Evolutionary conservation across 2,797 vertebrate genomes (phyloP), one percentile per base, ranked within the genome.

Genomic region (Cichlasoma orientale): DNA sequence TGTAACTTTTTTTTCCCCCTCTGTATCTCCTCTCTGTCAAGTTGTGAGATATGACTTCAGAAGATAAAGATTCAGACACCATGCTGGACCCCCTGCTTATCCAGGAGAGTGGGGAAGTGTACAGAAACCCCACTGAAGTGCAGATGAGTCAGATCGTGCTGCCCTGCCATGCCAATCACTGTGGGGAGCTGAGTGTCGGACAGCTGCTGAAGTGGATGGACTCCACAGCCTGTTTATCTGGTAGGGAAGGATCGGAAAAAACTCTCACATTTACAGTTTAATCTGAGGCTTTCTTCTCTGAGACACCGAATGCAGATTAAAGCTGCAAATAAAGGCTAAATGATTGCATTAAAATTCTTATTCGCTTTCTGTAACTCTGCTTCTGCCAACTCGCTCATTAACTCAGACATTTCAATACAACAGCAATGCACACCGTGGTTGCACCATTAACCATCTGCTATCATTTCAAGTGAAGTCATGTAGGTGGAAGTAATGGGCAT

Each of bases 151-250:
- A 99, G 94, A 95, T 99, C 13, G 98, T 99, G 80, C 94, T 98
- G 93, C 98, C 97, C 3, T 98, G 96, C 84, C 98, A 99, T 54
- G 96, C 97, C 80, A 99, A 98, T 92, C 96, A 98, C 93, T 95
- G 96, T 0, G 95, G 95, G 0, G 97, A 99, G 90, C 96, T 99
- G 91, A 97, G 97, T 21, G 86, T 90, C 0, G 98, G 98, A 2
- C 98, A 99, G 94, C 94, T 99, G 91, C 97, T 99, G 63, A 99
- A 99, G 73, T 99, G 98, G 98, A 98, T 99, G 70, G 98, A 99
- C 93, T 98, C 97, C 14, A 97, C 97, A 0, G 98, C 98, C 91
- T 99, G 98, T 84, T 96, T 99, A 52, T 97, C 98, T 0, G 98
- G 98, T 99, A 69, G 93, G 94, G 72, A 25, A 47, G 23, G 23